Base-by-base conservation (phyloP, 2,797 vertebrate genomes). In the Percopsis omiscomaycus region DNA sequence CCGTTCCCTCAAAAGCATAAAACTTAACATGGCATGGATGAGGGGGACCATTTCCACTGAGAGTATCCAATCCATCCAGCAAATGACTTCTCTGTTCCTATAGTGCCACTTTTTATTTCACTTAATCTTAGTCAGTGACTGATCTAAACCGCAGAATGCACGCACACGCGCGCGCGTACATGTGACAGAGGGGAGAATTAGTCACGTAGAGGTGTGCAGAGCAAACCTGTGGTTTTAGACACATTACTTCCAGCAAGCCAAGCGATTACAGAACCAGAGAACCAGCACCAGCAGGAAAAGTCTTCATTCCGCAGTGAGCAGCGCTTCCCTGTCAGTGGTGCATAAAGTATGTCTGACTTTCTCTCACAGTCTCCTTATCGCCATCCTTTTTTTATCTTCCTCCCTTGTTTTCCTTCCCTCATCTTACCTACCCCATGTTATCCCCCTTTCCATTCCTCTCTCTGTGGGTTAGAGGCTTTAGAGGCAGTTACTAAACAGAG, bases 401-500 rank as follows among this genome's bases (percentile, higher is more conserved):
- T 1, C 22, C 9, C 2, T 22, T 51, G 22, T 22, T 46, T 60
- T 51, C 44, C 53, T 47, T 13, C 8, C 16, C 11, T 15, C 48
- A 37, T 48, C 27, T 22, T 45, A 32, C 6, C 8, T 10, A 11
- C 44, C 6, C 32, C 11, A 8, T 10, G 5, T 4, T 30, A 15
- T 30, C 3, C 12, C 10, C 16, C 53, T 32, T 4, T 22, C 4
- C 22, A 46, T n/a, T 3, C 13, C 49, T 45, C 27, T 4, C 48
- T 49, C 16, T 56, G 57, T 83, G 69, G 81, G 81, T 86, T 77
- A 79, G 51, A 70, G 45, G 42, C 46, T 42, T 55, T 14, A 60
- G 75, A 37, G 55, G 54, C 10, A 48, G 67, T 83, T 83, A 77
- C 65, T 70, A 55, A 77, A 83, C 66, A 9, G 61, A 71, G 69